Percentiles rank a stretch among this genome's conserved stretches.
phyloP scores from a whole-genome alignment of 2,888 invertebrate species.

The Hermaeophaga mercurialis region DNA sequence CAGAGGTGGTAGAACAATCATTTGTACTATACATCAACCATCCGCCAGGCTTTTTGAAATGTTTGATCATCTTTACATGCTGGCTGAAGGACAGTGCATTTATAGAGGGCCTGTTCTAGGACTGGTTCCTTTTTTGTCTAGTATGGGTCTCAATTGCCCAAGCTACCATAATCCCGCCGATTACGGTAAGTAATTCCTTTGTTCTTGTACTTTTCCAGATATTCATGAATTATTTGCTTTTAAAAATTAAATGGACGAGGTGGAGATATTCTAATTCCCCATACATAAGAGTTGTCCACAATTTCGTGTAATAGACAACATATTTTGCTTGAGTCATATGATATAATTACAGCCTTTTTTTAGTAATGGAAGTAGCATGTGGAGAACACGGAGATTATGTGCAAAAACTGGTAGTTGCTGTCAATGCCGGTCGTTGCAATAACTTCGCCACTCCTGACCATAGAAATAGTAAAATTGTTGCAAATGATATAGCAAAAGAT shows the following conservation, averaged over 20 bases:
- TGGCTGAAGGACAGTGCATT: slow-evolving; percentile 92
- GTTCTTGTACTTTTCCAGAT: too few relatives aligned
- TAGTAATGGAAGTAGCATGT: slow-evolving; percentile 94
- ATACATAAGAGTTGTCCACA: too few relatives aligned
- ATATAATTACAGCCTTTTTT: too few relatives aligned
- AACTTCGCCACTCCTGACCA: slow-evolving; percentile 61
- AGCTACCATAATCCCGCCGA: slow-evolving; percentile 97
- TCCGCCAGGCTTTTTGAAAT: slow-evolving; percentile 94
- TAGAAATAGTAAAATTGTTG: slow-evolving; percentile 53
- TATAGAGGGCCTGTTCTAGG: slow-evolving; percentile 85
- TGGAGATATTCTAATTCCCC: too few relatives aligned
- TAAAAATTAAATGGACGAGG: too few relatives aligned
- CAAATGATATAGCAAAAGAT: slow-evolving; percentile 64
- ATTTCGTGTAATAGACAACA: too few relatives aligned
- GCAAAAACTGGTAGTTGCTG: slow-evolving; percentile 81
- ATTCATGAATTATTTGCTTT: background rate
- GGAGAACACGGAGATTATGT: slow-evolving; percentile 94
- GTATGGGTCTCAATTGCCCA: slow-evolving; percentile 87
- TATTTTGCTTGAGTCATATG: too few relatives aligned
- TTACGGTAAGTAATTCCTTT: slow-evolving; percentile 76
- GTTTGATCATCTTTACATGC: slow-evolving; percentile 89
- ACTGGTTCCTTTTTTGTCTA: slow-evolving; percentile 85
- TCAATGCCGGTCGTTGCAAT: slow-evolving; percentile 79
- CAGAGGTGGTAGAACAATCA: slow-evolving; percentile 86
- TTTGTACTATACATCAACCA: slow-evolving; percentile 96